Base-by-base conservation (phyloP, 2,113 vertebrate species). In the Heloderma charlesbogerti region DNA sequence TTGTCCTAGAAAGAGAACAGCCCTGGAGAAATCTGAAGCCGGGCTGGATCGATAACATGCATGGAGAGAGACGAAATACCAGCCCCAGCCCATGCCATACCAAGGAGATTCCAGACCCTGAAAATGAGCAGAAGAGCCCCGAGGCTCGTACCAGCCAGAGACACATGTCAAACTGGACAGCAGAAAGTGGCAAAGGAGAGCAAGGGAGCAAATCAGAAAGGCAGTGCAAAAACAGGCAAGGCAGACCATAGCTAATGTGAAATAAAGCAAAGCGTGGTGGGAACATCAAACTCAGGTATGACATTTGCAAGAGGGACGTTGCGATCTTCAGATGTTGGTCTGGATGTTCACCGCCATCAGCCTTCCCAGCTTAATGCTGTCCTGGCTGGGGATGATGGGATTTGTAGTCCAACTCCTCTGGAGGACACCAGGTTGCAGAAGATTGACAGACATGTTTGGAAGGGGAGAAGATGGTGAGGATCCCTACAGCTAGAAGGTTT, bases 51-150 rank as follows among this genome's bases (percentile, higher is more conserved):
- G 4, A 29, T 78, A 78, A 88, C 86, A 66, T 57, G 78, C 74
- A 22, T 4, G 37, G 86, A 45, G 74, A 78, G 86, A 88, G 74
- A 22, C 54, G 27, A 45, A 45, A 88, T 78, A 77, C 86, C 86
- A 78, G 74, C 86, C 86, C 71, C 48, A 57, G 71, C 85, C 71
- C 85, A 87, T 57, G 7, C 85, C 86, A 88, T 78, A 43, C 54
- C 74, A 40, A 78, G 86, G n/a, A 78, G 86, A 88, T 88, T 78
- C 86, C 86, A 88, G 86, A 18, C n/a, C 29, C 37, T 43, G 51
- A 22, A 75, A 57, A 60, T 2, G 37, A 57, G 69, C 45, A 37
- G 20, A 29, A 37, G 48, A 74, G 45, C 4, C n/a, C 7, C 0
- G 48, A 60, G 69, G 51, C 71, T 75, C 48, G 8, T 13, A 16